Evolutionary conservation across 2,113 vertebrate species (phyloP).

Genomic region (Oophaga pumilio): DNA sequence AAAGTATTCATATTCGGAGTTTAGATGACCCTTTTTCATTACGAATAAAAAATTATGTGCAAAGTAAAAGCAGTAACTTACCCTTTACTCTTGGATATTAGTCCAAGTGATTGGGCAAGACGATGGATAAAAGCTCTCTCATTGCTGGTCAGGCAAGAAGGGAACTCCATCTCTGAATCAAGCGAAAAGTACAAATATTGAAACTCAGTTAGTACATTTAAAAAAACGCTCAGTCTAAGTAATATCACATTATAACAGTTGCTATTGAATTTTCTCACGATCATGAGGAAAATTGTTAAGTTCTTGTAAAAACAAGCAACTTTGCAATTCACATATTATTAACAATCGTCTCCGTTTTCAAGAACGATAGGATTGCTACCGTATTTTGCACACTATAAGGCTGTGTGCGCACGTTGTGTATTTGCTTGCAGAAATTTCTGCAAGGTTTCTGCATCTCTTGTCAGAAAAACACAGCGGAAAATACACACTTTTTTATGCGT

Average conservation of each 20-base stretch:
- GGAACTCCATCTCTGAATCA: constrained; percentile 88
- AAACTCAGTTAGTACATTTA: neutral
- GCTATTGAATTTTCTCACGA: neutral
- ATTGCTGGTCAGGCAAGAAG: constrained; percentile 85
- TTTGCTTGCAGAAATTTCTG: too few species aligned
- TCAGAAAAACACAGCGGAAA: too few species aligned
- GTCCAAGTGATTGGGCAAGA: constrained; percentile 84
- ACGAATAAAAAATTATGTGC: neutral
- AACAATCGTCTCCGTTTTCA: too few species aligned
- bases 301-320: neutral
- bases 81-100: constrained; percentile 93
- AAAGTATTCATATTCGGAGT: neutral
- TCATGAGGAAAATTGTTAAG: too few species aligned
- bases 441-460: too few species aligned
- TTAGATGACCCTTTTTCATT: neutral
- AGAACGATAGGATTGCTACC: too few species aligned
- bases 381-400: too few species aligned
- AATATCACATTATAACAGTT: neutral
- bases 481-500: too few species aligned
- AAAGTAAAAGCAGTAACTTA: constrained; percentile 63
- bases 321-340: too few species aligned
- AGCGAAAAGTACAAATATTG: neutral
- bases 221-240: neutral
- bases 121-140: constrained; percentile 92
- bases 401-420: too few species aligned